Evolutionary conservation across 2,113 vertebrate species (phyloP), one percentile per base, ranked within the genome.

Genomic region (Calidris pugnax): DNA sequence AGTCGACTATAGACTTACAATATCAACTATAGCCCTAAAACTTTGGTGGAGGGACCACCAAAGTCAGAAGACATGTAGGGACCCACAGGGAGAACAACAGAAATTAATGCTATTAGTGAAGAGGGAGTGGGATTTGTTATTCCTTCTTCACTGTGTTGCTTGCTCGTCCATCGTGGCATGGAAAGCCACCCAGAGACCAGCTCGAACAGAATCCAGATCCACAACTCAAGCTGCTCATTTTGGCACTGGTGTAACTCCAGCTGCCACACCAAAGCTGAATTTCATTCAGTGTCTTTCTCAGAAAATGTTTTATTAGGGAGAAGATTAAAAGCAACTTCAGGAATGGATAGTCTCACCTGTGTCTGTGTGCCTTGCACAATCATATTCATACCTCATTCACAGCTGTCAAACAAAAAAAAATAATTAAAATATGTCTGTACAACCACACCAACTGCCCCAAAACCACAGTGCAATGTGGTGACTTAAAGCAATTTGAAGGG

Each of bases 101-200:
- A 67, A 79, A 63, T 59, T 45, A 17, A 33, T 45, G 11, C 11
- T 88, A 10, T 28, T 67, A 37, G 37, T 57, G 41, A 50, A 39
- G 28, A 39, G 33, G 50, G 43, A 41, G 28, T 19, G 87, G 43
- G 27, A 30, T 45, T 86, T 86, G 17, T 24, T 48, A 26, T 9
- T 59, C 9, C 18, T 37, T 79, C 81, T 35, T 30, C 47, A 47
- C 19, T n/a, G 18, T 39, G 45, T 28, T 69, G 10, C 8, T 69
- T 0, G 0, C 19, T 63, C 12, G 20, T 55, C 28, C 20, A 12
- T 39, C 1, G 3, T 1, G 2, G 6, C 60, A 53, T 12, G 66
- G 41, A 71, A 81, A 87, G 35, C 37, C 41, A 43, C 33, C 7
- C 22, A 41, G 66, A 37, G 30, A 82, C 72, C 33, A 81, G 23